Base-by-base conservation (phyloP, 2,888 invertebrate species). In the Andrena trimmerana region DNA sequence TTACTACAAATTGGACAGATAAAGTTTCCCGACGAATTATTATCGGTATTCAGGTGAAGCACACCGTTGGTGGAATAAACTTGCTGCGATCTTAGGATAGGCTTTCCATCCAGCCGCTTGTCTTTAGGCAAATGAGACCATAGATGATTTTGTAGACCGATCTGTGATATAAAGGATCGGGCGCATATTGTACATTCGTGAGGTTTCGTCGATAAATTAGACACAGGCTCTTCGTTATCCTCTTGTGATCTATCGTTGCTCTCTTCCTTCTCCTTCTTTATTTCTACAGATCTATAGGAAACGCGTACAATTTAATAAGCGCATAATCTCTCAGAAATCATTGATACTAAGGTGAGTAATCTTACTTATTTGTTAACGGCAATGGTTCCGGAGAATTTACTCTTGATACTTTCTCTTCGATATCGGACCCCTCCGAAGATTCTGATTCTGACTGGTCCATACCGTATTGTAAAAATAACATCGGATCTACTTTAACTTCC, bases 401-500 rank as follows among this genome's bases (percentile, higher is more conserved):
- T 84, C 83, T 89, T 52, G 20, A 81, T 63, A 89, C 77, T 79
- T 91, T 91, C 48, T 93, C 94, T 48, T 94, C 94, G n/a, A 90
- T 92, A 70, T 94, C 94, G 83, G 92, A 88, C 89, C 84, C 84
- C 24, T 94, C 93, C 2, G 92, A 92, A 68, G 88, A 86, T 73
- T 93, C 92, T 1, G 93, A 93, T 24, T 90, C 87, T 7, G 92
- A 90, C 60, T 94, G 94, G 83, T 95, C 95, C 81, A 95, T 94
- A 86, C 95, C 93, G 71, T 94, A 96, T 88, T 96, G 96, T 63
- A 96, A 92, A 88, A 96, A 96, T 91, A 96, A 94, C 96, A 96
- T 96, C 4, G 97, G 96, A 92, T 97, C 97, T 0, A 97, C 95
- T 91, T 95, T 95, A 0, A 97, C 95, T 94, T 97, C 96, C 95